These are phyloP conservation scores for Neomonachus schauinslandi DNA, from an alignment of 2,113 vertebrate genomes.

Conservation along the genomic window DNA sequence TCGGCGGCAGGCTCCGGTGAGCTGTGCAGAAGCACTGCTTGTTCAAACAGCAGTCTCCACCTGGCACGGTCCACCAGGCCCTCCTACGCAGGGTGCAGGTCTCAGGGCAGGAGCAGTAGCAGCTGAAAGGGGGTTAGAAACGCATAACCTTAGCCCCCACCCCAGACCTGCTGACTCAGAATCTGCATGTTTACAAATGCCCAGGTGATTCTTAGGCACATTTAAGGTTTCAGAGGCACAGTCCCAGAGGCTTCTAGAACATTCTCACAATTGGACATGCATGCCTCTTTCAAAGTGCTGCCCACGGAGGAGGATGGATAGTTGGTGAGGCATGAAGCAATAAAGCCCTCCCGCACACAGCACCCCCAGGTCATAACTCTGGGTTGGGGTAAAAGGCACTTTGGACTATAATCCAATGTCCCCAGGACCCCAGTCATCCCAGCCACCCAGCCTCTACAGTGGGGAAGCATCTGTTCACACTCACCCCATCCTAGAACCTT, in stretches of 20 bases:
- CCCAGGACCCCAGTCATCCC: not conserved
- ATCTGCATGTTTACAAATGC: not conserved
- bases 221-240: not conserved
- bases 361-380: not conserved
- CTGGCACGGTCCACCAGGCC: accelerated
- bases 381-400: not conserved
- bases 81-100: not conserved
- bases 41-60: not conserved
- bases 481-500: not conserved
- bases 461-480: no score
- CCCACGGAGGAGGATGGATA: not conserved
- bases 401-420: not conserved
- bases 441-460: not conserved
- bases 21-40: not conserved
- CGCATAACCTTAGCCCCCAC: not conserved
- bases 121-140: not conserved
- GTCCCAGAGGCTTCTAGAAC: not conserved
- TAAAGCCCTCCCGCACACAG: accelerated
- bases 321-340: accelerated
- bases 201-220: not conserved
- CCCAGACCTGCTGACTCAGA: not conserved
- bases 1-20: accelerated
- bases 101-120: not conserved
- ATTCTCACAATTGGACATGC: not conserved
- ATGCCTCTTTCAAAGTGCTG: not conserved